Evolutionary conservation across 2,888 invertebrate genomes (phyloP).

Genomic region (Alcis repandata): DNA sequence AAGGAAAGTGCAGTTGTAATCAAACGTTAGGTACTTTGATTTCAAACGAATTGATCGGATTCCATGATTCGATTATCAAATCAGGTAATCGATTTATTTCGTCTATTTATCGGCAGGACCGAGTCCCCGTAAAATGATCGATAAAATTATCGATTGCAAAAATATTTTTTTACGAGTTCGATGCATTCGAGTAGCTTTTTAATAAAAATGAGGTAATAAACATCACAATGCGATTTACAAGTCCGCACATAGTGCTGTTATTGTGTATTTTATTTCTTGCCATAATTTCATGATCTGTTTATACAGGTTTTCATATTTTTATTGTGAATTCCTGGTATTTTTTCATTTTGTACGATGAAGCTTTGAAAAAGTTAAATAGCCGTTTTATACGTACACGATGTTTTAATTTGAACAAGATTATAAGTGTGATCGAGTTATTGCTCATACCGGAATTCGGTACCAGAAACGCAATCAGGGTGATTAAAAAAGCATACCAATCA

Average conservation of each 20-base stretch:
- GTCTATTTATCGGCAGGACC: slow-evolving; percentile 1
- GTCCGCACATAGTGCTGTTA: slow-evolving; percentile 2
- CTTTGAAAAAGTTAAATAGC: slow-evolving; percentile 2
- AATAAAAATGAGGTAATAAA: not conserved
- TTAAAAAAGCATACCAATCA: too few relatives aligned
- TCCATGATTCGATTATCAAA: not conserved
- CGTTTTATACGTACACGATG: slow-evolving; percentile 5
- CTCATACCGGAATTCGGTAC: too few relatives aligned
- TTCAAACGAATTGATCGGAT: not conserved
- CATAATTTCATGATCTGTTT: not conserved
- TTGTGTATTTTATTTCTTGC: slow-evolving; percentile 6
- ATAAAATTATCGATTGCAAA: not conserved
- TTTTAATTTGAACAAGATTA: not conserved
- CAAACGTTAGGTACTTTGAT: not conserved
- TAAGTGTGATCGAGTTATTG: slow-evolving; percentile 16
- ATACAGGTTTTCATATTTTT: not conserved
- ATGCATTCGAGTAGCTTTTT: not conserved
- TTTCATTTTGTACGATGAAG: not conserved
- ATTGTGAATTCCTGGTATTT: not conserved
- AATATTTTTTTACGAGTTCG: not conserved
- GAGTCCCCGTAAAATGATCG: not conserved
- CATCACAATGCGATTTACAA: not conserved
- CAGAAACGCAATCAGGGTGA: too few relatives aligned
- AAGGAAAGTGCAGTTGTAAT: not conserved
- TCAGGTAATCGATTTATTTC: not conserved